phyloP scores from a whole-genome alignment of 2,888 invertebrate genomes.

The Diploptera punctata region DNA sequence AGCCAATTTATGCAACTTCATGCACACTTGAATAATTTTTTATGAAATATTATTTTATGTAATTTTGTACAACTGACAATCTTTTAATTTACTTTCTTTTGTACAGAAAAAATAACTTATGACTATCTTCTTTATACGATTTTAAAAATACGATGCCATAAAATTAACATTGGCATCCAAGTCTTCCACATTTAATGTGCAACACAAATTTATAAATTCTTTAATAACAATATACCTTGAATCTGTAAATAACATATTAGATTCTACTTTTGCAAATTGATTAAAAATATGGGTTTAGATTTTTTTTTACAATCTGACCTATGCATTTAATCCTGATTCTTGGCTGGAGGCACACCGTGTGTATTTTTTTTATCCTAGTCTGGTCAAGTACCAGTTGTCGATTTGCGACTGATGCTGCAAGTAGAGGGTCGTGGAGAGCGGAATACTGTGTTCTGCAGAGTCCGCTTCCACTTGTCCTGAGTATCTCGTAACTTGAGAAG shows the following conservation, averaged over 20 bases:
- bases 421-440: constrained; percentile 45
- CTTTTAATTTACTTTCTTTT: not conserved
- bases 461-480: constrained; percentile 59
- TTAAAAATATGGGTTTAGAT: not conserved
- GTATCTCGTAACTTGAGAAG: constrained; percentile 58
- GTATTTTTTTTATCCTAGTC: not conserved
- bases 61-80: constrained; percentile 6
- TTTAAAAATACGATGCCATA: constrained; percentile 9
- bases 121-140: not conserved
- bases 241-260: not conserved
- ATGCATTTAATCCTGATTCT: constrained; percentile 9
- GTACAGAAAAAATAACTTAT: not conserved
- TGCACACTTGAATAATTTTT: not conserved
- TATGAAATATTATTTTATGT: not conserved
- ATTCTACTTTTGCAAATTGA: not conserved
- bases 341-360: constrained; percentile 14
- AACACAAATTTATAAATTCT: not conserved
- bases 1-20: not conserved
- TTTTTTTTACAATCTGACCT: not conserved
- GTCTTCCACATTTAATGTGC: not conserved
- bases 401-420: constrained; percentile 30
- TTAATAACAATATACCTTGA: constrained; percentile 12
- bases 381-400: constrained; percentile 21
- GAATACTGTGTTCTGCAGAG: constrained; percentile 55
- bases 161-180: not conserved